phyloP scores from a whole-genome alignment of 2,888 invertebrate species.

The Diplolepis rosae region DNA sequence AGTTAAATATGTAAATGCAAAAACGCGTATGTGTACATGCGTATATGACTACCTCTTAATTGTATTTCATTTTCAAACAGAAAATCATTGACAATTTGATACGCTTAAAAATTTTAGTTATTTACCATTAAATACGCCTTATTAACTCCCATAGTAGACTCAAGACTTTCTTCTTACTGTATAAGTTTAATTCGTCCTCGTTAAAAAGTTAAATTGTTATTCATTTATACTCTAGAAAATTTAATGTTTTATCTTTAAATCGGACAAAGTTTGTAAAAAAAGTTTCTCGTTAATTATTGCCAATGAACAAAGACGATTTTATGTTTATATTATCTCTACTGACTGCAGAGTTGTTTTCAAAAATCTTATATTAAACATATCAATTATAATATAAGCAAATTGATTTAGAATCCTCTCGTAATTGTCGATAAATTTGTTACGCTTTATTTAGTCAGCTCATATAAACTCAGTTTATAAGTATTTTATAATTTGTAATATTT shows the following conservation, averaged over 20 bases:
- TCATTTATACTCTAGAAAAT: not conserved
- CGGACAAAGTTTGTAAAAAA: too few species aligned
- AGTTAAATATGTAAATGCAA: too few species aligned
- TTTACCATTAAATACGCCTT: too few species aligned
- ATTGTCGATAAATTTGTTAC: conserved; percentile 6
- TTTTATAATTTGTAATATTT: conserved; percentile 28
- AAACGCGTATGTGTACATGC: too few species aligned
- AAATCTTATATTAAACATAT: not conserved
- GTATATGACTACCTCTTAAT: too few species aligned
- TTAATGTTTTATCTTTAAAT: not conserved
- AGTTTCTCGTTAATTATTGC: not conserved
- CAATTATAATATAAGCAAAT: not conserved
- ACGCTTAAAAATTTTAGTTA: too few species aligned
- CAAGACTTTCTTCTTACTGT: too few species aligned
- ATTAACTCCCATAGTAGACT: too few species aligned
- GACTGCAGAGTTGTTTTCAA: not conserved
- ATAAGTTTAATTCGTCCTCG: not conserved
- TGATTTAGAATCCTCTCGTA: not conserved
- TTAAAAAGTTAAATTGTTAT: not conserved
- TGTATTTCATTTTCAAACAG: too few species aligned
- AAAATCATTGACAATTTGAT: too few species aligned
- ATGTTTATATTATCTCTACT: not conserved
- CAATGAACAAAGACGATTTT: not conserved
- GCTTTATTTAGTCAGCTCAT: not conserved
- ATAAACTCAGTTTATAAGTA: not conserved